Base-by-base conservation (phyloP, 2,888 invertebrate genomes). In the Trissolcus brochymenae region DNA sequence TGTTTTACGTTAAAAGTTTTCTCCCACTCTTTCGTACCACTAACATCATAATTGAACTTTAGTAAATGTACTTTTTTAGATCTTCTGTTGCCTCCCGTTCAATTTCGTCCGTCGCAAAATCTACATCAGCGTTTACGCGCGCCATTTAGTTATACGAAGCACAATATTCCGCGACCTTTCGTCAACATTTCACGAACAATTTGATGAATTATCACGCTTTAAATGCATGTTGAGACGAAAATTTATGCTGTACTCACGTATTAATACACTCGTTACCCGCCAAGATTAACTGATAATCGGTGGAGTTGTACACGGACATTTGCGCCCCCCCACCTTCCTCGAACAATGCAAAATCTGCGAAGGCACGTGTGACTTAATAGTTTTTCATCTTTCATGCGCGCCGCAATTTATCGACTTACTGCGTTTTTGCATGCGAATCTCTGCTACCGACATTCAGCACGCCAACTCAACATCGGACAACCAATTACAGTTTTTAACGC, bases 401-500 rank as follows among this genome's bases (percentile, higher is more conserved):
- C 73, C 64, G 59, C 67, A 74, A 76, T 71, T 76, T 75, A 51
- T 51, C 49, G 64, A 77, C 77, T 79, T 78, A 80, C 74, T 62
- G 74, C 74, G 65, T 53, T 76, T 76, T 78, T 70, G 76, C 78
- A 78, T 78, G 80, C 78, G 71, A 78, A 78, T 80, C 65, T 55
- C 73, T 73, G 73, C 29, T 46, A 62, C 40, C 67, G 76, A 80
- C 78, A 71, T 74, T 76, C 70, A 60, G 55, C 43, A 56, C 59
- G 65, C 62, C 77, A 49, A 55, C 49, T 54, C 54, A 61, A 60
- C 68, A 43, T 65, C 68, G 80, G 73, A 73, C 78, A 78, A 74
- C 78, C 80, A 81, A 82, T 81, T 82, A 81, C 78, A 74, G 79
- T 80, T 81, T 82, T 80, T 79, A 79, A 74, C 70, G 71, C 60